phyloP scores from a whole-genome alignment of 2,113 vertebrate genomes.

The Platichthys stellatus region DNA sequence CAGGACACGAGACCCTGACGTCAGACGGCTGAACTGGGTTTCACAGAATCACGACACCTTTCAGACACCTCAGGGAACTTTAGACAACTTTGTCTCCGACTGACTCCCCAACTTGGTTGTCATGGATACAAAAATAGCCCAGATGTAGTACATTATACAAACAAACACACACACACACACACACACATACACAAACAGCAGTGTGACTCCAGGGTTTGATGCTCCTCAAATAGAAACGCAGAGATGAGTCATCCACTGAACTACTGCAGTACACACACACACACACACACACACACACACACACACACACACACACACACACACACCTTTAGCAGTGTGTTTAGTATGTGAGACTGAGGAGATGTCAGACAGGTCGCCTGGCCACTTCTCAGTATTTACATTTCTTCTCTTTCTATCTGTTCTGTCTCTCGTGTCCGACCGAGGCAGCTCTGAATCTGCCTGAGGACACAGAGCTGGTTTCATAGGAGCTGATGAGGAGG shows the following conservation, averaged over 20 bases:
- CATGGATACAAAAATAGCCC: slow-evolving; percentile 69
- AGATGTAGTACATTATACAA: slow-evolving; percentile 48
- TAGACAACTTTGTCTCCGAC: slow-evolving; percentile 38
- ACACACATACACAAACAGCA: slow-evolving; percentile 57
- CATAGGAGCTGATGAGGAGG: slow-evolving; percentile 45
- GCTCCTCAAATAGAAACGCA: slow-evolving; percentile 78
- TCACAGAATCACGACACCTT: neutral
- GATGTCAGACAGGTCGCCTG: slow-evolving; percentile 44
- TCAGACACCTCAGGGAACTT: slow-evolving; percentile 10
- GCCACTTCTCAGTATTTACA: slow-evolving; percentile 19
- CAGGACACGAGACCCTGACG: too few species aligned
- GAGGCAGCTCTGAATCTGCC: slow-evolving; percentile 38
- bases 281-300: slow-evolving; percentile 33
- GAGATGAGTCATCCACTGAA: slow-evolving; percentile 79
- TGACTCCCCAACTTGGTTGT: slow-evolving; percentile 56
- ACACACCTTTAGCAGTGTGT: slow-evolving; percentile 56
- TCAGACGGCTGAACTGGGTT: too few species aligned
- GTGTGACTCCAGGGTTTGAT: slow-evolving; percentile 78
- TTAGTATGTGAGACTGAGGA: slow-evolving; percentile 43
- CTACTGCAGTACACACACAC: slow-evolving; percentile 67
- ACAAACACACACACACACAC: slow-evolving; percentile 40
- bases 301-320: slow-evolving; percentile 51
- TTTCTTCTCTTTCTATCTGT: slow-evolving; percentile 24
- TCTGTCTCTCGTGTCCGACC: slow-evolving; percentile 32
- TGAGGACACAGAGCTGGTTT: slow-evolving; percentile 51